Evolutionary conservation across 30 jellyfish, hydroid and myxozoan genomes (phyloP).

Genomic region (Aurelia sp.): DNA sequence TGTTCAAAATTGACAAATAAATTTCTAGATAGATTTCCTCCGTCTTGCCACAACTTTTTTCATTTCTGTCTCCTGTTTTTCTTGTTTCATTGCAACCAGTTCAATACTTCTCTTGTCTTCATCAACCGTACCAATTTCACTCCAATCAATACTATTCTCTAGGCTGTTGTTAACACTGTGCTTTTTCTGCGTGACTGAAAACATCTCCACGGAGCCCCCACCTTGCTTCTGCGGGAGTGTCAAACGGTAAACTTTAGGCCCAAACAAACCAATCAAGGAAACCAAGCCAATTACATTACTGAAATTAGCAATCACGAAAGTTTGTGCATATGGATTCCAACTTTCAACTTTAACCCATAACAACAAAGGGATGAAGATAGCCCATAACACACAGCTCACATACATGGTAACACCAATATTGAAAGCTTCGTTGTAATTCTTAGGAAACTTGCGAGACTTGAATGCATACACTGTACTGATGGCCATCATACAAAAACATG

Average conservation of each 20-base stretch:
- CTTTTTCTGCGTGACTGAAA: constrained; percentile 13
- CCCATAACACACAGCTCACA: constrained; percentile 79
- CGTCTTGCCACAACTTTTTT: too few relatives aligned
- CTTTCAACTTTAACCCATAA: constrained; percentile 14
- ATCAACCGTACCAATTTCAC: not conserved
- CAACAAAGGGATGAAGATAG: constrained; percentile 51
- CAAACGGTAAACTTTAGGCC: constrained; percentile 37
- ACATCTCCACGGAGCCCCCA: not conserved
- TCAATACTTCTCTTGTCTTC: constrained; percentile 6
- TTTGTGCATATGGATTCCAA: constrained; percentile 22
- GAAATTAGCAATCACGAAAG: constrained; percentile 41
- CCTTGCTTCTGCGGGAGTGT: not conserved
- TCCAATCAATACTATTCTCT: constrained; percentile 37
- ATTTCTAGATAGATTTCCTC: too few relatives aligned
- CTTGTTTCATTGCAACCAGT: not conserved
- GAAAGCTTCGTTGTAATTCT: constrained; percentile 79
- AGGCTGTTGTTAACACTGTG: constrained; percentile 37
- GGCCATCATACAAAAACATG: constrained; percentile 69
- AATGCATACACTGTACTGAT: constrained; percentile 85
- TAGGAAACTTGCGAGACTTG: constrained; percentile 89
- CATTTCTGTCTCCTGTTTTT: too few relatives aligned
- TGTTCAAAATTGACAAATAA: too few relatives aligned
- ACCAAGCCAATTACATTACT: constrained; percentile 49
- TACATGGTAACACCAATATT: constrained; percentile 91
- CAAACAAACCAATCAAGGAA: constrained; percentile 56